phyloP scores from a whole-genome alignment of 2,888 invertebrate species.

The Yponomeuta evonymella region DNA sequence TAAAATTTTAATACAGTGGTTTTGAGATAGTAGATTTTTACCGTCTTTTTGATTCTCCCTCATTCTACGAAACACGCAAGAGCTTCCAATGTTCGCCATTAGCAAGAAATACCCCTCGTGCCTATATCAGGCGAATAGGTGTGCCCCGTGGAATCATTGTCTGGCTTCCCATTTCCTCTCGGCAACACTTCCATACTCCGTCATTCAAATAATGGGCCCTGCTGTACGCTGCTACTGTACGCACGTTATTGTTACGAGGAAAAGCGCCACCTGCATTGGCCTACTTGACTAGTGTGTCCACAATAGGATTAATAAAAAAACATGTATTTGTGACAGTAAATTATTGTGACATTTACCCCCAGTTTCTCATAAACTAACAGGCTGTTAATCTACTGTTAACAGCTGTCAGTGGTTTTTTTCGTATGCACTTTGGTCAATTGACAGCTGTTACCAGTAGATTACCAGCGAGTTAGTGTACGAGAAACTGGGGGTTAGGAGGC shows the following conservation, averaged over 20 bases:
- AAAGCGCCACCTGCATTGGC: not conserved
- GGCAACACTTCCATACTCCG: not conserved
- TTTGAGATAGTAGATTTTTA: no score
- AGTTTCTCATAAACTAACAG: no score
- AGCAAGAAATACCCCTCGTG: not conserved
- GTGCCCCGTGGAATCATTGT: not conserved
- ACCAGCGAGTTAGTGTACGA: no score
- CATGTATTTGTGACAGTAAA: not conserved
- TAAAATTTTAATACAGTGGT: no score
- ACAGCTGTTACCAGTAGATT: no score
- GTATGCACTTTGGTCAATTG: no score
- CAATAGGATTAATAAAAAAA: not conserved
- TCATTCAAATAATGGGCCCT: not conserved
- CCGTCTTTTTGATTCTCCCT: no score
- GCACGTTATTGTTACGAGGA: not conserved
- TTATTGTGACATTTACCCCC: no score
- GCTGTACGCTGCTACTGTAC: not conserved
- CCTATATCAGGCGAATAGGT: not conserved
- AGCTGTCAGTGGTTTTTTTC: no score
- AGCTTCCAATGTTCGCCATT: no score
- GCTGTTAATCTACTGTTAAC: no score
- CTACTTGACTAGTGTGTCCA: not conserved
- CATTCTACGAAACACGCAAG: not conserved
- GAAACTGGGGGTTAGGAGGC: no score
- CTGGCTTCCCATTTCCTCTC: not conserved